phyloP scores from a whole-genome alignment of 2,797 vertebrate species.

The Garrulus glandarius region DNA sequence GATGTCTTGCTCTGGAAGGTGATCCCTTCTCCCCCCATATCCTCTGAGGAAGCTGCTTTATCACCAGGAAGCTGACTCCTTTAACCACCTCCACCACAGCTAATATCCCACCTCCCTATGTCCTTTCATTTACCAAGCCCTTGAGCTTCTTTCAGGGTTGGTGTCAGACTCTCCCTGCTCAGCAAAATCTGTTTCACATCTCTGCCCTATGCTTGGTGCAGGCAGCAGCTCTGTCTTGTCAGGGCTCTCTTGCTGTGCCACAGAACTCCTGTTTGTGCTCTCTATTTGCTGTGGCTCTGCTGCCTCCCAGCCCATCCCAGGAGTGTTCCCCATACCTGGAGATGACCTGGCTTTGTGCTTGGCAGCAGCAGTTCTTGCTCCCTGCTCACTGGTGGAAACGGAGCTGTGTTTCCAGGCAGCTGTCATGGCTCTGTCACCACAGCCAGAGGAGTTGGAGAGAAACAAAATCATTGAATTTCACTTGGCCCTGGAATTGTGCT shows the following conservation, averaged over 20 bases:
- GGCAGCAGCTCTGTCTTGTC: background rate
- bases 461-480: background rate
- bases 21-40: background rate
- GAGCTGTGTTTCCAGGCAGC: background rate
- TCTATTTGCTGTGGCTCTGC: background rate
- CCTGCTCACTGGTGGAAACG: fast-evolving
- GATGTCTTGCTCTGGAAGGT: background rate
- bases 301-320: background rate
- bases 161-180: background rate
- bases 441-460: background rate
- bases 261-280: background rate
- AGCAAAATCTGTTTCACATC: background rate
- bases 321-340: background rate
- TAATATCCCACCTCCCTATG: background rate
- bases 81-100: background rate
- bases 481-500: background rate
- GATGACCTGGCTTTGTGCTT: background rate
- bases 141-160: background rate
- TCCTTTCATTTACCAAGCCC: background rate
- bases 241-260: background rate
- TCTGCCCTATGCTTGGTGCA: background rate
- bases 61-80: background rate
- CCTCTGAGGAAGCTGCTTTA: background rate
- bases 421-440: background rate
- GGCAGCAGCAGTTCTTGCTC: background rate